Evolutionary conservation across 2,113 vertebrate genomes (phyloP), one percentile per base, ranked within the genome.

Genomic region (Australoheros scitulus): DNA sequence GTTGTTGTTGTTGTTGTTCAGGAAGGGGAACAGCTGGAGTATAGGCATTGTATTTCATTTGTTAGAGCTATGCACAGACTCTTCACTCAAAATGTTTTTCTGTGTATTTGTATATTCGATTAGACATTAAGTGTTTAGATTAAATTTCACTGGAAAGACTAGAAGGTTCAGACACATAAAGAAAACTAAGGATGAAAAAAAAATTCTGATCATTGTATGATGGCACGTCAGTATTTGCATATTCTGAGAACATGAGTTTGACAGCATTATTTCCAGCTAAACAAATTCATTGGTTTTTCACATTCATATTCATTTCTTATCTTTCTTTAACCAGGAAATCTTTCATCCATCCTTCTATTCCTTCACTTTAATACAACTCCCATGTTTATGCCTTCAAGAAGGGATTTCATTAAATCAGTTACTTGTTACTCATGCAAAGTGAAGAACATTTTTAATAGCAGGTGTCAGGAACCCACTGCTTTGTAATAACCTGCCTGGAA

Each of bases 1-100:
- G 81, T 91, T 91, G 88, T 88, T 76, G 64, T 82, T 76, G 85
- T 83, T 15, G 41, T 83, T 32, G 32, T 32, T 29, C 10, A 2
- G 55, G 58, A 55, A 55, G 20, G 60, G 80, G 41, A 38, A 64
- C 7, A 2, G 77, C 55, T 57, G 56, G 47, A 64, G n/a, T 2
- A 26, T 38, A 43, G n/a, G 64, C 56, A 26, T 63, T 70, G 68
- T 60, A n/a, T 8, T 61, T 68, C 11, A 29, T 47, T 75, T 75
- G n/a, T 55, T 60, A 3, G 29, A 50, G 34, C 24, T 3, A 7
- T 34, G 8, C 34, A 81, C 9, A 18, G 24, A 59, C 3, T 0
- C 36, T 8, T 43, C 32, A 56, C 17, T 29, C 43, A 55, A 38
- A 38, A 38, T 38, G 36, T 38, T 38, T 9, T 38, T 38, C 36